A percentile compares a stretch with the other conserved stretches of the same genome.
Conservation (phyloP, 37 sponge, comb jelly and placozoan genomes). For the Chondrosia reniformis region DNA sequence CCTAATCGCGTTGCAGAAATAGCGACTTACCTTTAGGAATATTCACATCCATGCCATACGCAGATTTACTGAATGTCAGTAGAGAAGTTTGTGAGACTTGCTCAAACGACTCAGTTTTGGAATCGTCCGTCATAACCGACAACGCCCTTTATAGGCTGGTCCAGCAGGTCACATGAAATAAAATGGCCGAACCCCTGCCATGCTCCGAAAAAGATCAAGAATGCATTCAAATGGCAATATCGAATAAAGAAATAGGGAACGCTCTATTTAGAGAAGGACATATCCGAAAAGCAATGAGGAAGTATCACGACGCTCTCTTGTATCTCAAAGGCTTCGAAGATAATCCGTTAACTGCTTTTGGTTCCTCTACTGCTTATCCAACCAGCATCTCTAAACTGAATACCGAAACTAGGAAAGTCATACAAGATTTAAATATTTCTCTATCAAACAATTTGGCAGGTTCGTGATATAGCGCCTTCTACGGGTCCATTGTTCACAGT, state of each 20-base stretch:
- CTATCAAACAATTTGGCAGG: slow-evolving; percentile 75
- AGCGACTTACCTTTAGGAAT: no score
- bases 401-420: slow-evolving; percentile 29
- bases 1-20: no score
- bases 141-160: no score
- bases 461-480: no score
- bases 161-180: no score
- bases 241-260: slow-evolving; percentile 60
- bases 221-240: not conserved
- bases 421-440: slow-evolving; percentile 22
- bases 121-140: no score
- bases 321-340: slow-evolving; percentile 54
- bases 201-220: not conserved
- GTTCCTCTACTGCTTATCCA: slow-evolving; percentile 7
- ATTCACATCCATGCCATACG: no score
- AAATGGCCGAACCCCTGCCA: not conserved
- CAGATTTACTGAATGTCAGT: no score
- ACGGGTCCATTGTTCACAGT: no score
- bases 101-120: no score
- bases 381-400: slow-evolving; percentile 23
- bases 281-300: slow-evolving; percentile 52
- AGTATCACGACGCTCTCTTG: slow-evolving; percentile 70
- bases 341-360: not conserved
- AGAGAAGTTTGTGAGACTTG: no score
- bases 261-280: slow-evolving; percentile 45